Base-by-base conservation (phyloP, 2,113 vertebrate species). In the Zapus hudsonius region DNA sequence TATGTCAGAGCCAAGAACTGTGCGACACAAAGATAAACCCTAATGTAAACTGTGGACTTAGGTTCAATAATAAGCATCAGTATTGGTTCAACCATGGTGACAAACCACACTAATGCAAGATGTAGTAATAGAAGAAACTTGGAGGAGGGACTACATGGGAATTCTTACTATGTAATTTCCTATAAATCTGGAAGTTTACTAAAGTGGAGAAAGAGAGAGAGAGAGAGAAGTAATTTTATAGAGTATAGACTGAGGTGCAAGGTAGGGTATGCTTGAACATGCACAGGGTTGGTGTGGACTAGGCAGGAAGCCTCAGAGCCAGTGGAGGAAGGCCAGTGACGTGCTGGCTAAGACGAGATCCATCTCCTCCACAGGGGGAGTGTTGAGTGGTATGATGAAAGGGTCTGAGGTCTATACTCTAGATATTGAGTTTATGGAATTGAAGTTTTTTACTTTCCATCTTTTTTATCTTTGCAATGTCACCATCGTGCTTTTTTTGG, bases 121-220 rank as follows among this genome's bases (percentile, higher is more conserved):
- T 64, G 19, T 69, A 55, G 42, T 72, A 40, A 52, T 2, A 87
- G 31, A 15, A 82, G 44, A 91, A 90, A 84, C 72, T 64, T 57
- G 33, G 69, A 29, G 6, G 17, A 87, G 67, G 5, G 12, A 90
- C 27, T 44, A 70, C 8, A 40, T 67, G 22, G 42, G 11, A 94
- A 79, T 42, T 91, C 44, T 84, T 81, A 67, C 73, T 90, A 23
- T 63, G 64, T n/a, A 52, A 44, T 86, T 83, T 90, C 84, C 92
- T 76, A 9, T 86, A 80, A 75, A 70, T 33, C 64, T 85, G 79
- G 79, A 87, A 90, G 36, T 90, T 36, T 63, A 87, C 44, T 83
- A 25, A 80, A 74, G 42, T 23, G 11, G 40, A 57, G 33, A 92
- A 88, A 57, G 79, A 93, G 83, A 82, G n/a, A n/a, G n/a, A n/a